These are phyloP conservation scores for Urocynchramus pylzowi DNA, from an alignment of 2,113 vertebrate genomes.

Conservation along the genomic window DNA sequence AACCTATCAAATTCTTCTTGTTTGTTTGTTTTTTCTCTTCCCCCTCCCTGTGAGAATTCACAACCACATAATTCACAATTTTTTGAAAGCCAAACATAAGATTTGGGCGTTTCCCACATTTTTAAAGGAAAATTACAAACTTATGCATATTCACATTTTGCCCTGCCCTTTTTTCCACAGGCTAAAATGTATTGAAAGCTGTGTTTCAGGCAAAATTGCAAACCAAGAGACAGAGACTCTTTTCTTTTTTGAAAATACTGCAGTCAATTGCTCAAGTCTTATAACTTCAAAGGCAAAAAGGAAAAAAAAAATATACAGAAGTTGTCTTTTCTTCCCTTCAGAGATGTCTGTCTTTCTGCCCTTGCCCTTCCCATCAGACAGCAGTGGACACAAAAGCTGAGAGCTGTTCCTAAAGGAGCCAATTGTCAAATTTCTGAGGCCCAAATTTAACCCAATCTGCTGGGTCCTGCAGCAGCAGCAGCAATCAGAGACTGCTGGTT, in stretches of 20 bases:
- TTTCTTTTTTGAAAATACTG: background rate
- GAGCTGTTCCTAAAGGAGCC: accelerated
- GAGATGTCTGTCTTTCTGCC: background rate
- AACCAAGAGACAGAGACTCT: background rate
- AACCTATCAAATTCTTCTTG: background rate
- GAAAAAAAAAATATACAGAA: accelerated
- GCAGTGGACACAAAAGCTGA: background rate
- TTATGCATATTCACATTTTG: background rate
- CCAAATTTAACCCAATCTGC: background rate
- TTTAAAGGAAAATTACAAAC: background rate
- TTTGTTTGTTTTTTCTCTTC: accelerated
- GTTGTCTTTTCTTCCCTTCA: background rate
- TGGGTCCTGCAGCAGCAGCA: background rate
- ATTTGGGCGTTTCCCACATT: background rate
- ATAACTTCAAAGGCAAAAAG: background rate
- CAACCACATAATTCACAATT: background rate
- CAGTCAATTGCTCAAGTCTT: background rate
- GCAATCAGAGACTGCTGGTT: background rate
- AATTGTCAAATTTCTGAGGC: background rate
- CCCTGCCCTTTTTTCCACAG: background rate
- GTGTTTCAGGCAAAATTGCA: background rate
- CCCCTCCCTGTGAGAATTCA: background rate
- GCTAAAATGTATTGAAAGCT: background rate
- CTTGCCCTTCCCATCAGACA: background rate
- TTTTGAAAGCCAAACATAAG: background rate